Percentiles rank a stretch among this genome's conserved stretches.
Conservation (phyloP, 2,888 invertebrate species). For the Agonopterix alstromeriana region DNA sequence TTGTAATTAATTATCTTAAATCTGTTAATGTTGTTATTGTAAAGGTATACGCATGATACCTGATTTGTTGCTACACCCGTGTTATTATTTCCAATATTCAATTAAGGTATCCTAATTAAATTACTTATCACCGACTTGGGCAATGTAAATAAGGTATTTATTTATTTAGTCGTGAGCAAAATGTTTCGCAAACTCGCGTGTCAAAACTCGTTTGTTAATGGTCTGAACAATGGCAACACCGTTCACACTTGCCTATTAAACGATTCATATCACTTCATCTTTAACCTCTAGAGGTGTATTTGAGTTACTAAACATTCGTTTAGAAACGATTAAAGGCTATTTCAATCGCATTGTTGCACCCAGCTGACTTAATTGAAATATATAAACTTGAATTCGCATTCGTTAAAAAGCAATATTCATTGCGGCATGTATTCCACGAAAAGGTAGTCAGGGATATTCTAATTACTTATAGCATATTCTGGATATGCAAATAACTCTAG, state of each 20-base stretch:
- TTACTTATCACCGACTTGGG: constrained; percentile 55
- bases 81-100: constrained; percentile 54
- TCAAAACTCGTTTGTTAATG: constrained; percentile 67
- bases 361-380: not conserved
- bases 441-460: too few relatives aligned
- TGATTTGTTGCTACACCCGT: constrained; percentile 16
- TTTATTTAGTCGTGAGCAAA: constrained; percentile 61
- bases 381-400: not conserved
- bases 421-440: too few relatives aligned
- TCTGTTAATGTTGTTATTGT: too few relatives aligned
- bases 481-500: too few relatives aligned
- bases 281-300: constrained; percentile 33
- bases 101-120: constrained; percentile 62
- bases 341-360: not conserved
- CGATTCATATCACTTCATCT: constrained; percentile 63
- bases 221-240: constrained; percentile 52
- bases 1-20: too few relatives aligned
- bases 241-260: constrained; percentile 69
- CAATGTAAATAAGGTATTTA: constrained; percentile 56
- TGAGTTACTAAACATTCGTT: constrained; percentile 35
- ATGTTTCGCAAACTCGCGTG: constrained; percentile 67
- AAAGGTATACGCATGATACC: not conserved
- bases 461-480: too few relatives aligned
- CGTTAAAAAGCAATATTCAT: too few relatives aligned
- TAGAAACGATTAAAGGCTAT: constrained; percentile 10